Evolutionary conservation across 2,113 vertebrate species (phyloP).

Genomic region (Hydrolagus affinis): DNA sequence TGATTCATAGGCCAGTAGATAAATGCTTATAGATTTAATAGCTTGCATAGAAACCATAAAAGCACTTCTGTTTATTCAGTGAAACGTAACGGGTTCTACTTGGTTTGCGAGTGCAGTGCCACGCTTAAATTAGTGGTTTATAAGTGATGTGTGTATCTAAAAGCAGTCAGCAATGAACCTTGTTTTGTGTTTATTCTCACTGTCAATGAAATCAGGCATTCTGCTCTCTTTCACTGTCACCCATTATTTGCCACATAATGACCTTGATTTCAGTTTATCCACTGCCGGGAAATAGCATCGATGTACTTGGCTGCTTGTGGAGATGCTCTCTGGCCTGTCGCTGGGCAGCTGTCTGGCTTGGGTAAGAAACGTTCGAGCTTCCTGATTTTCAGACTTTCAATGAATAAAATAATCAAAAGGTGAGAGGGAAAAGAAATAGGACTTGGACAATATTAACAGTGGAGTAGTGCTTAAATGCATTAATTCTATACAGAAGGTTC

Average conservation of each 20-base stretch:
- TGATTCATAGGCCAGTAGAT: background rate
- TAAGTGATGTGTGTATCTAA: background rate
- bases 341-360: background rate
- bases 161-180: background rate
- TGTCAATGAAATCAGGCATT: background rate
- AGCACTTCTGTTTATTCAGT: background rate
- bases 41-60: background rate
- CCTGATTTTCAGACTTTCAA: slow-evolving; percentile 15
- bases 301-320: background rate
- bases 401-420: slow-evolving; percentile 21
- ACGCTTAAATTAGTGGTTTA: background rate
- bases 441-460: background rate
- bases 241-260: background rate
- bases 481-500: background rate
- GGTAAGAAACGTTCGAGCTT: background rate
- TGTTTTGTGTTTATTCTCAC: background rate
- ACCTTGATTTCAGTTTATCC: slow-evolving; percentile 12
- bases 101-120: background rate
- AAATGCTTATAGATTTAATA: background rate
- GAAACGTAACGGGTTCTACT: too few relatives aligned
- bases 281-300: background rate
- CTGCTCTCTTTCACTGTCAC: background rate
- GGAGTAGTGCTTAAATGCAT: background rate
- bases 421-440: background rate
- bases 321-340: background rate